Percentiles rank a stretch among this genome's conserved stretches.
These are phyloP conservation scores for Dinothrombium tinctorium DNA, from an alignment of 1,140 invertebrate species.

Conservation along the genomic window DNA sequence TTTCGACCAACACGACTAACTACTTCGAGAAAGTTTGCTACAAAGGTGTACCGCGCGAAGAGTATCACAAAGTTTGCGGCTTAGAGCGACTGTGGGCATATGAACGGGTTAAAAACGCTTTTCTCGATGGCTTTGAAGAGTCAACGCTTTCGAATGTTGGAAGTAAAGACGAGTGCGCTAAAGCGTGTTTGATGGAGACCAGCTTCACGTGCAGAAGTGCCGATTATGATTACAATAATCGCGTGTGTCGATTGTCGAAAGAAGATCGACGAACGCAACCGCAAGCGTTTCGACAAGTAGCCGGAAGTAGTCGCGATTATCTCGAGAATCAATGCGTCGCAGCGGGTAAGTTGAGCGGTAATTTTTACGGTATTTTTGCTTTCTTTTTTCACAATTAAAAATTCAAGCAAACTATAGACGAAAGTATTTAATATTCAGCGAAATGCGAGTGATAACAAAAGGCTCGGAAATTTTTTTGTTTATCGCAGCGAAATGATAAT, in stretches of 20 bases:
- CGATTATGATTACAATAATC: conserved; percentile 22
- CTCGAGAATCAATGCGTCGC: conserved; percentile 29
- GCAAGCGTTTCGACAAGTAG: conserved; percentile 22
- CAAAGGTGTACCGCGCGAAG: conserved; percentile 15
- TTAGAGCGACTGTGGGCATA: conserved; percentile 26
- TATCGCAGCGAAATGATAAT: too few relatives aligned
- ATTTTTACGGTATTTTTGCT: background rate
- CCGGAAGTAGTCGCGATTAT: conserved; percentile 24
- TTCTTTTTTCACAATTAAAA: background rate
- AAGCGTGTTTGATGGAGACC: conserved; percentile 24
- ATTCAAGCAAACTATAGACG: background rate
- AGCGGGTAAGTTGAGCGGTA: conserved; percentile 13
- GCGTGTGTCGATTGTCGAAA: conserved; percentile 24
- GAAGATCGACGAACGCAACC: conserved; percentile 28
- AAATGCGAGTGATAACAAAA: too few relatives aligned
- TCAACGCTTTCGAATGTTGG: conserved; percentile 22
- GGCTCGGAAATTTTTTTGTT: too few relatives aligned
- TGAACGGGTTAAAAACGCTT: conserved; percentile 25
- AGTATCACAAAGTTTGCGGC: conserved; percentile 24
- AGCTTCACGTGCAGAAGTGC: conserved; percentile 26
- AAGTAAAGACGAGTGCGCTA: conserved; percentile 24
- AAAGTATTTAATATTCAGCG: background rate
- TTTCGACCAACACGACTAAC: conserved; percentile 18
- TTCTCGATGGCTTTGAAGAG: conserved; percentile 26
- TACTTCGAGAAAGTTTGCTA: conserved; percentile 27